phyloP scores from a whole-genome alignment of 2,888 invertebrate genomes.

The Druceiella hillmani region DNA sequence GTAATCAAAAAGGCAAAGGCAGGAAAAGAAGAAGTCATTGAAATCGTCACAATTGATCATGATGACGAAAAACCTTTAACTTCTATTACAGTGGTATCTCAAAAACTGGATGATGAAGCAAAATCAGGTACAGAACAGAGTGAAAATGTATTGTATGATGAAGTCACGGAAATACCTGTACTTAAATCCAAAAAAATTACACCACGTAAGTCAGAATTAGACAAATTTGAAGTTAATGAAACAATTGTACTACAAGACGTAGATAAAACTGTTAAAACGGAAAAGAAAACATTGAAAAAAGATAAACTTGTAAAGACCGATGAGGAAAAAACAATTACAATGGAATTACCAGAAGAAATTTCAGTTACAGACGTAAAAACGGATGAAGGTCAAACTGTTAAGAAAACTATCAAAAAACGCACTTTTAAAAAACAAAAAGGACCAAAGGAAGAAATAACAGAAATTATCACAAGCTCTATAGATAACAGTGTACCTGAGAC shows the following conservation, averaged over 20 bases:
- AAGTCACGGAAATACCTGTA: slow-evolving; percentile 13
- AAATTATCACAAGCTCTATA: slow-evolving; percentile 33
- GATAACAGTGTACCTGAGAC: slow-evolving; percentile 32
- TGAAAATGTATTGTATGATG: no score
- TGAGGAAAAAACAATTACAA: slow-evolving; percentile 22
- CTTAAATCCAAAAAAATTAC: background rate
- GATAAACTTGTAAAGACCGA: slow-evolving; percentile 22
- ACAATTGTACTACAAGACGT: slow-evolving; percentile 29
- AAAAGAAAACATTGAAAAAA: slow-evolving; percentile 17
- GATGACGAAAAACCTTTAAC: slow-evolving; percentile 33
- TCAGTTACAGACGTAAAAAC: slow-evolving; percentile 27
- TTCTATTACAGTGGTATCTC: slow-evolving; percentile 28
- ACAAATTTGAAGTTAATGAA: no score
- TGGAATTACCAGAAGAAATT: slow-evolving; percentile 29
- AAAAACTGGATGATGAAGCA: no score
- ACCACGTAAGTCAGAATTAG: no score
- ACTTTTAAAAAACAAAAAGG: slow-evolving; percentile 31
- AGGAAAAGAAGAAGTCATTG: slow-evolving; percentile 32
- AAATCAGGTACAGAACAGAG: no score
- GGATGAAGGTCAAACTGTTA: slow-evolving; percentile 27
- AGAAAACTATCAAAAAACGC: slow-evolving; percentile 27
- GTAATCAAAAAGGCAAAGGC: slow-evolving; percentile 34
- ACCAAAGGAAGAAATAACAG: slow-evolving; percentile 35
- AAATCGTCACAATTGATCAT: slow-evolving; percentile 37
- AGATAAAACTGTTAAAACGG: slow-evolving; percentile 25